Conservation (phyloP, 64 coral and sea anemone genomes). For the Platygyra sinensis region DNA sequence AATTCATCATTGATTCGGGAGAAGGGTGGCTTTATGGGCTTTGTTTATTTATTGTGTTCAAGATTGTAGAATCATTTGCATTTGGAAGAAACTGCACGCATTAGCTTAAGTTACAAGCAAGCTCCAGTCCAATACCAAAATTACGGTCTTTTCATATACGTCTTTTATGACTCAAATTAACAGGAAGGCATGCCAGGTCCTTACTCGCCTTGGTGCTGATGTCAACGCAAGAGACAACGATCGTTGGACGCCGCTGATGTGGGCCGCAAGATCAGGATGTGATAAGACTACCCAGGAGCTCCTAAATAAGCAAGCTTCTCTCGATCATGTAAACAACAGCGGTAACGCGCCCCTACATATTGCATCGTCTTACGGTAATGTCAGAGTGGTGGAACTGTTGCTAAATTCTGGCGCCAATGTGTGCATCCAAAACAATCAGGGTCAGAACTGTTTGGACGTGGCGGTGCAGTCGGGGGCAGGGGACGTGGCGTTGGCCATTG, state of each 20-base stretch:
- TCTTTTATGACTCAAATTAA: not conserved
- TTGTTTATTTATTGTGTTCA: no score
- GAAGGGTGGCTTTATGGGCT: no score
- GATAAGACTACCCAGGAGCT: constrained; percentile 64
- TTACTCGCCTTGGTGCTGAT: constrained; percentile 71
- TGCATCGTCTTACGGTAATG: constrained; percentile 22
- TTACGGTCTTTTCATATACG: no score
- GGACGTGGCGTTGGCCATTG: constrained; percentile 42
- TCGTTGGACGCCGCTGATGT: constrained; percentile 2
- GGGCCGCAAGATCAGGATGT: constrained; percentile 38
- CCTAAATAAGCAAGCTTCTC: constrained; percentile 54
- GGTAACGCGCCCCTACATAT: constrained; percentile 52
- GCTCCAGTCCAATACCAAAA: no score
- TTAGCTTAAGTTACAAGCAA: no score
- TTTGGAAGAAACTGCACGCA: no score
- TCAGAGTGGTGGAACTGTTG: constrained; percentile 38
- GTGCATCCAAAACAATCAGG: constrained; percentile 6
- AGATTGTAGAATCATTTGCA: no score
- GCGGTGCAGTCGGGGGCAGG: constrained; percentile 32
- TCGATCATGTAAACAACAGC: constrained; percentile 38
- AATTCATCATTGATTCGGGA: no score
- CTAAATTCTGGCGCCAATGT: constrained; percentile 22
- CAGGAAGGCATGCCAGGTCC: constrained; percentile 67
- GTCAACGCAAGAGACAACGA: constrained; percentile 77
- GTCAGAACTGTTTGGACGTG: constrained; percentile 36